phyloP scores from a whole-genome alignment of 2,888 invertebrate species.

The Clostera curtula region DNA sequence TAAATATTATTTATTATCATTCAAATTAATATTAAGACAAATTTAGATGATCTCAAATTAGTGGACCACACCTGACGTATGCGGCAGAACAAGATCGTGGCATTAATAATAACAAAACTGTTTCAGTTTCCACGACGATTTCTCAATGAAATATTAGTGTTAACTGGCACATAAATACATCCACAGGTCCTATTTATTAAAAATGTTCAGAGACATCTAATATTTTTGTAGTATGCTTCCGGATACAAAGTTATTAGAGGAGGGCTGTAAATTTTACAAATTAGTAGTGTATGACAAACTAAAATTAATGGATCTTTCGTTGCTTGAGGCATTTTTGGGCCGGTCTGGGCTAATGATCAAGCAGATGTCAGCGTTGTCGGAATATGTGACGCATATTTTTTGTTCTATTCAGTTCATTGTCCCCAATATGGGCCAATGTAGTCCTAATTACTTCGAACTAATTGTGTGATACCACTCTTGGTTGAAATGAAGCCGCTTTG shows the following conservation, averaged over 20 bases:
- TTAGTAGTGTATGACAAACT: constrained; percentile 69
- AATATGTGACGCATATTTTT: constrained; percentile 32
- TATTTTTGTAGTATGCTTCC: constrained; percentile 56
- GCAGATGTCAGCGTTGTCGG: constrained; percentile 54
- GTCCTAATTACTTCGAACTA: constrained; percentile 8
- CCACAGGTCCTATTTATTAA: constrained; percentile 31
- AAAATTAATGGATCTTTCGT: constrained; percentile 61
- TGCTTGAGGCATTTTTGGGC: constrained; percentile 46
- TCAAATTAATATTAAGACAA: constrained; percentile 10
- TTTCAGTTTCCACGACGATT: constrained; percentile 54
- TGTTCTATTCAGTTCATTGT: constrained; percentile 27
- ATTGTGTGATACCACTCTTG: neutral
- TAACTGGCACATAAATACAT: constrained; percentile 66
- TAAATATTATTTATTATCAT: constrained; percentile 10
- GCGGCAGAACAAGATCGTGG: constrained; percentile 16
- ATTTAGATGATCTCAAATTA: constrained; percentile 20
- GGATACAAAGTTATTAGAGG: constrained; percentile 63
- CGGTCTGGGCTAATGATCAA: constrained; percentile 49
- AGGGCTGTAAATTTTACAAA: constrained; percentile 65
- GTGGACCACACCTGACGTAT: constrained; percentile 43
- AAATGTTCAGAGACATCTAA: constrained; percentile 42
- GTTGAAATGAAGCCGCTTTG: too few species aligned
- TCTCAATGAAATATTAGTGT: constrained; percentile 47
- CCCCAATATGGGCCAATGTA: constrained; percentile 26
- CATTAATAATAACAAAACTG: constrained; percentile 45